These are phyloP conservation scores for Ganaspis brasiliensis DNA, from an alignment of 2,888 invertebrate species.

Conservation along the genomic window DNA sequence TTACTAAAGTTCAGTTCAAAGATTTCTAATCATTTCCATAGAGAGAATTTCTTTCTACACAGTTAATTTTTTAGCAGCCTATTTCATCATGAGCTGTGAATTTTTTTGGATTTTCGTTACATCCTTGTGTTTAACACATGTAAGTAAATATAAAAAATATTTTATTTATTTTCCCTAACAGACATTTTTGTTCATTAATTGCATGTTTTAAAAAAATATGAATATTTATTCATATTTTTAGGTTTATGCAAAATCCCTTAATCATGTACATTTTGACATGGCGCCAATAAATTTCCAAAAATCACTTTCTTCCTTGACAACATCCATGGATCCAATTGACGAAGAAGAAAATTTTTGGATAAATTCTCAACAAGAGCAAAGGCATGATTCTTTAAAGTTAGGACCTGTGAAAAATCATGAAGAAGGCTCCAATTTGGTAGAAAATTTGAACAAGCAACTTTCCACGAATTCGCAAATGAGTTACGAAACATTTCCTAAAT, in stretches of 20 bases:
- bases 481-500: not conserved
- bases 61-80: not conserved
- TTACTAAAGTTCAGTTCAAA: not conserved
- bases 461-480: not conserved
- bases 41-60: not conserved
- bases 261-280: not conserved
- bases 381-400: not conserved
- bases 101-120: not conserved
- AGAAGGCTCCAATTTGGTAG: not conserved
- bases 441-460: not conserved
- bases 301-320: not conserved
- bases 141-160: conserved; percentile 1
- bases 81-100: not conserved
- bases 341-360: conserved; percentile 4
- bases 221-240: not conserved
- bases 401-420: not conserved
- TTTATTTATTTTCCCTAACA: too few relatives aligned
- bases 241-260: not conserved
- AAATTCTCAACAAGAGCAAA: not conserved
- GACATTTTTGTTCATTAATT: too few relatives aligned
- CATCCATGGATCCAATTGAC: conserved; percentile 1
- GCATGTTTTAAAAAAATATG: not conserved
- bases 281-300: not conserved
- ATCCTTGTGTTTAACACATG: not conserved
- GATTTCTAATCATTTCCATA: not conserved